Evolutionary conservation across 2,113 vertebrate species (phyloP).

Genomic region (Chionis minor): DNA sequence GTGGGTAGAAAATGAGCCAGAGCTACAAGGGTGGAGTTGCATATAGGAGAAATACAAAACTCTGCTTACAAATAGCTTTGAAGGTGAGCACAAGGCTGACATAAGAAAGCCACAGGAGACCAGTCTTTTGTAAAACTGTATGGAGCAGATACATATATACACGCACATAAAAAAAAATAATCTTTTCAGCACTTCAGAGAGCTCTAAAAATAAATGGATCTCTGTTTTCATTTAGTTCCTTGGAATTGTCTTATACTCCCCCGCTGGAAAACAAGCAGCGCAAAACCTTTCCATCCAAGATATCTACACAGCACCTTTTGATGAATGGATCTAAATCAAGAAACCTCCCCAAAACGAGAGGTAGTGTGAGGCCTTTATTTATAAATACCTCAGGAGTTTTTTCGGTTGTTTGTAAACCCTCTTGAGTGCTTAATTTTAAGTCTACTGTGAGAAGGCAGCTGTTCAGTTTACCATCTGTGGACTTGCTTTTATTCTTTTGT

Average conservation of each 20-base stretch:
- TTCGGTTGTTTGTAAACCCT: neutral
- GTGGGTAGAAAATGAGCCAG: neutral
- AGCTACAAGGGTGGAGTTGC: neutral
- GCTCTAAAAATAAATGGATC: neutral
- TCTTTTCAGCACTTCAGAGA: neutral
- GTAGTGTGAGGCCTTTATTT: slow-evolving; percentile 44
- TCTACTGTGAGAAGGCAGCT: neutral
- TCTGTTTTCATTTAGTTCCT: slow-evolving; percentile 77
- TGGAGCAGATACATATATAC: neutral
- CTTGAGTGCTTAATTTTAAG: neutral
- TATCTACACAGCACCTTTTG: slow-evolving; percentile 71
- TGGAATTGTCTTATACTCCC: slow-evolving; percentile 88
- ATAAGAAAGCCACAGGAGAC: neutral
- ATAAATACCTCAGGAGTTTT: neutral
- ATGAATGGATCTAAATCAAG: slow-evolving; percentile 76
- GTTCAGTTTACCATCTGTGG: neutral
- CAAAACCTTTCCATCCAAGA: slow-evolving; percentile 87
- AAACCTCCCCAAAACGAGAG: slow-evolving; percentile 82
- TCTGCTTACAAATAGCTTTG: neutral
- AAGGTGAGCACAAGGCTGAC: neutral
- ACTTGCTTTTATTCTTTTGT: neutral
- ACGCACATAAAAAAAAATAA: neutral
- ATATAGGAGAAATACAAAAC: neutral
- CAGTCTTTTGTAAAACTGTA: neutral
- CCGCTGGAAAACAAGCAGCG: slow-evolving; percentile 90